Evolutionary conservation across 1,140 invertebrate genomes (phyloP).

Genomic region (Macrotrachela quadricornifera): DNA sequence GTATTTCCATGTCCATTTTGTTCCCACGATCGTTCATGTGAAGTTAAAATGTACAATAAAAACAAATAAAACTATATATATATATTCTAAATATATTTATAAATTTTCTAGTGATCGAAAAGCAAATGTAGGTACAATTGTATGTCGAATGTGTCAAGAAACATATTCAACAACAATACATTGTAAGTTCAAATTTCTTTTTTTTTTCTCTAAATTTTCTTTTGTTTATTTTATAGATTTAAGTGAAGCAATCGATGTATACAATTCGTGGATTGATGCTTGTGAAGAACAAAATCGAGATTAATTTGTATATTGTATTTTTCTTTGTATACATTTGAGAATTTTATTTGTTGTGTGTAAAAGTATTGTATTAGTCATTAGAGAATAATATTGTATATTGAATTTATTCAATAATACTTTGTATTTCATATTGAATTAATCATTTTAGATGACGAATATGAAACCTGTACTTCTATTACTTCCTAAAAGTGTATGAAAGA

Average conservation of each 20-base stretch:
- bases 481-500: too few relatives aligned
- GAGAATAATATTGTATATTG: too few relatives aligned
- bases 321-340: too few relatives aligned
- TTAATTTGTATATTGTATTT: too few relatives aligned
- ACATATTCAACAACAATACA: slow-evolving; percentile 91
- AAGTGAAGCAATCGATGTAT: slow-evolving; percentile 90
- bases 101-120: too few relatives aligned
- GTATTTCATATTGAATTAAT: too few relatives aligned
- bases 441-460: too few relatives aligned
- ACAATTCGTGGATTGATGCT: slow-evolving; percentile 98
- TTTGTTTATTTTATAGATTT: slow-evolving; percentile 34
- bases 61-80: slow-evolving; percentile 21
- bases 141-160: slow-evolving; percentile 78
- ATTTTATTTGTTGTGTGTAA: too few relatives aligned
- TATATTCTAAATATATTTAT: too few relatives aligned
- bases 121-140: slow-evolving; percentile 12
- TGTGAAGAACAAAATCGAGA: slow-evolving; percentile 43
- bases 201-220: not conserved
- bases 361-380: too few relatives aligned
- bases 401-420: too few relatives aligned
- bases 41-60: slow-evolving; percentile 94
- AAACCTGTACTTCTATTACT: too few relatives aligned
- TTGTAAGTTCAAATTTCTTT: slow-evolving; percentile 33
- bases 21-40: slow-evolving; percentile 96
- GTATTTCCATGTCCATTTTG: slow-evolving; percentile 99